These are phyloP conservation scores for Microtus montanus DNA, from an alignment of 2,113 vertebrate species.

Conservation along the genomic window DNA sequence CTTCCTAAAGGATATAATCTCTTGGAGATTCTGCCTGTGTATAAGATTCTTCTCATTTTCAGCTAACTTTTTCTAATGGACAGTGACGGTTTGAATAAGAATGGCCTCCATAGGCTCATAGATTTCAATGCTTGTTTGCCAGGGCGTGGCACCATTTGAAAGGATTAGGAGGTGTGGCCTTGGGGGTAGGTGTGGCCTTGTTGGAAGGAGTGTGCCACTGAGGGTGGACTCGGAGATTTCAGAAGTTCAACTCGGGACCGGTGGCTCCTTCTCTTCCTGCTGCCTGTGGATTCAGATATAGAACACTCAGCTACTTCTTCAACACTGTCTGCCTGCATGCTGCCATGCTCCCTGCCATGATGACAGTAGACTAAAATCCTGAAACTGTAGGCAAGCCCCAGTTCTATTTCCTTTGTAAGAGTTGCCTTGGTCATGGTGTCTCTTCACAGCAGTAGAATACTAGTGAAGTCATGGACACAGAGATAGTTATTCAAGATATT, in stretches of 20 bases:
- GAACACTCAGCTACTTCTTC: background rate
- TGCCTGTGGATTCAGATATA: background rate
- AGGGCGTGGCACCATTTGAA: background rate
- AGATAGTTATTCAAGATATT: background rate
- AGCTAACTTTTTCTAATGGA: background rate
- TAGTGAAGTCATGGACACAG: background rate
- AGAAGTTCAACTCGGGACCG: background rate
- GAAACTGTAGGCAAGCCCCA: background rate
- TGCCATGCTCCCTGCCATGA: background rate
- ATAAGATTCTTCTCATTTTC: conserved; percentile 9
- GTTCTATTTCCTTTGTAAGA: background rate
- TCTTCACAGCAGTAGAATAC: background rate
- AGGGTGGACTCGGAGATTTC: background rate
- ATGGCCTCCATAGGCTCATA: background rate
- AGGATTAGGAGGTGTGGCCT: background rate
- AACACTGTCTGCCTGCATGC: background rate
- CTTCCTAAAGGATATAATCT: conserved; percentile 1
- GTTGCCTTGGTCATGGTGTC: background rate
- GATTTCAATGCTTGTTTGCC: background rate
- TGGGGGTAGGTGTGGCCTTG: background rate
- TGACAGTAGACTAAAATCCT: background rate
- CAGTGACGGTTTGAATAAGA: background rate
- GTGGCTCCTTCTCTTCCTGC: background rate
- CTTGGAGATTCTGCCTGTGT: background rate
- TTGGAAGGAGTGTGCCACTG: background rate